Conservation (phyloP, 2,797 vertebrate genomes). For the Cirrhinus mrigala region DNA sequence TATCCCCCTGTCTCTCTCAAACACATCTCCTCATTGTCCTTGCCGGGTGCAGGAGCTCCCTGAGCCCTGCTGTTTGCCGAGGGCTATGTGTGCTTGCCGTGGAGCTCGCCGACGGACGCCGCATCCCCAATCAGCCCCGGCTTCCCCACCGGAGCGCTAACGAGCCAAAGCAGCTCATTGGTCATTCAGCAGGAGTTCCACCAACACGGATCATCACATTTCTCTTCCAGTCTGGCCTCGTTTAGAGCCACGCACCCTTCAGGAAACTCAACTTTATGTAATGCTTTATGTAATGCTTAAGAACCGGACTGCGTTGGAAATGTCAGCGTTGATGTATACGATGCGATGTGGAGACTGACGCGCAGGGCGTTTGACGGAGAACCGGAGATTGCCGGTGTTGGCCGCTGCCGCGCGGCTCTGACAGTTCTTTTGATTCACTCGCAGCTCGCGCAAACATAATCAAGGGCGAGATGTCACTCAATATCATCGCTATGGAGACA, state of each 20-base stretch:
- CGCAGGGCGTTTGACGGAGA: too few relatives aligned
- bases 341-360: not conserved
- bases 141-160: conserved; percentile 71
- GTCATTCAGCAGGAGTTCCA: conserved; percentile 70
- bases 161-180: conserved; percentile 73
- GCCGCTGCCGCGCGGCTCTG: not conserved
- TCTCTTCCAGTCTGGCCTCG: conserved; percentile 38
- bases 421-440: conserved; percentile 41
- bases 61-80: conserved; percentile 72
- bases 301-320: not conserved
- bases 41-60: conserved; percentile 70
- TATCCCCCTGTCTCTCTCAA: conserved; percentile 49
- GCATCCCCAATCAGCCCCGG: conserved; percentile 68
- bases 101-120: conserved; percentile 63
- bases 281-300: conserved; percentile 14
- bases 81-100: conserved; percentile 71
- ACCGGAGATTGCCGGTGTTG: too few relatives aligned
- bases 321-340: not conserved
- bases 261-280: conserved; percentile 1
- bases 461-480: conserved; percentile 36
- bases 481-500: conserved; percentile 33
- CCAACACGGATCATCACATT: conserved; percentile 72
- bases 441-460: conserved; percentile 24
- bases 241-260: conserved; percentile 4
- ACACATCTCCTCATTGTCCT: conserved; percentile 60